Base-by-base conservation (phyloP, 2,113 vertebrate genomes). In the Neolamprologus sp. region DNA sequence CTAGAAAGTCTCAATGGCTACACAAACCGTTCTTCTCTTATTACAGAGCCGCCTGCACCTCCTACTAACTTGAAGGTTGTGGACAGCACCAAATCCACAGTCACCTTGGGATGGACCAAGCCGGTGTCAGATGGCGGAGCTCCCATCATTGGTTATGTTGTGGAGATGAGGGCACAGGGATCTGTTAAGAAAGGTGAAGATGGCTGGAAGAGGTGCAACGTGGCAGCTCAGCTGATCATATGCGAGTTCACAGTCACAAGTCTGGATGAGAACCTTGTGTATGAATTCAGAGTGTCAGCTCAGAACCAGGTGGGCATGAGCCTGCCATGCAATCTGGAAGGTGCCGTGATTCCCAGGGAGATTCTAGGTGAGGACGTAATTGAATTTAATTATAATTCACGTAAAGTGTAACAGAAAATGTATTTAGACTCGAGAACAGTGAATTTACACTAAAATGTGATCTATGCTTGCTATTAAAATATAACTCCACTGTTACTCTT, bases 261-360 rank as follows among this genome's bases (percentile, higher is more conserved):
- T 92, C 96, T 99, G 73, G 96, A 98, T 88, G 97, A 98, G 86
- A 97, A 98, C 3, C 96, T 98, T 23, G 92, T 97, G 75, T 99
- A 99, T 79, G 98, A 99, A 91, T 99, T 99, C 93, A 97, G 98
- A 87, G 99, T 99, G 73, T 99, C 98, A 68, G 98, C 98, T 57
- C 98, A 99, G 95, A 99, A 99, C 88, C 99, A 99, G 83, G 98
- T 99, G 93, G 99, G 99, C 88, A 96, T 99, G 92, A 98, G 99
- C 73, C 95, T 97, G 85, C 98, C 99, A 85, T 98, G 98, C 65
- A 96, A 99, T 93, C 94, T 99, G 82, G 98, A 97, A 85, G 97
- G 97, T 82, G 96, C 97, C 78, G 97, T 99, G 45, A 97, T 97
- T 82, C 99, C 99, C 71, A 98, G 96, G 93, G 99, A 99, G 95